Evolutionary conservation across 2,888 invertebrate species (phyloP).

Genomic region (Spilarctia lutea): DNA sequence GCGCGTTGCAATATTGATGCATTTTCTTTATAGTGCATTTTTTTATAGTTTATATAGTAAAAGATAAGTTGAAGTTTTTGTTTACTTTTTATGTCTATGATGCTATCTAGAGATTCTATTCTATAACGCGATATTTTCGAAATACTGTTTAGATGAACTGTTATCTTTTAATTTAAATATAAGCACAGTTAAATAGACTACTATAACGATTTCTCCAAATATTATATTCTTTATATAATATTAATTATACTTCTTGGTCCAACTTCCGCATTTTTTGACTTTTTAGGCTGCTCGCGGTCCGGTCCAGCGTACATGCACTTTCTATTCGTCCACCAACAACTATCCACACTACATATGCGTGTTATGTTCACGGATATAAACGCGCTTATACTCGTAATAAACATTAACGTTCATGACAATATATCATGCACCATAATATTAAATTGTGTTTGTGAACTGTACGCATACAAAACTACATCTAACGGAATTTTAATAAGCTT

Average conservation of each 20-base stretch:
- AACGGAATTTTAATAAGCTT: background rate
- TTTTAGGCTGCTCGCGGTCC: slow-evolving; percentile 70
- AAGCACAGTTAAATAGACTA: background rate
- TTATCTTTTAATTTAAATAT: background rate
- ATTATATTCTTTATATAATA: slow-evolving; percentile 1
- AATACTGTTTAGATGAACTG: background rate
- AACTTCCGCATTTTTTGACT: slow-evolving; percentile 63
- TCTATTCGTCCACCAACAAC: slow-evolving; percentile 68
- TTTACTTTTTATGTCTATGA: background rate
- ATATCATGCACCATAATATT: slow-evolving; percentile 21
- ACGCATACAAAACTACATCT: background rate
- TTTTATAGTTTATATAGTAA: too few relatives aligned
- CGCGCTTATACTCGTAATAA: slow-evolving; percentile 53
- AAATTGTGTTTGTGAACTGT: background rate
- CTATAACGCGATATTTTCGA: background rate
- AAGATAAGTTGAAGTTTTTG: background rate
- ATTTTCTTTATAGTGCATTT: slow-evolving; percentile 24
- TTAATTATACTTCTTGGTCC: slow-evolving; percentile 40
- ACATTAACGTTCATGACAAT: slow-evolving; percentile 23
- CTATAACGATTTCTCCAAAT: background rate
- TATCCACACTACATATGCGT: slow-evolving; percentile 70
- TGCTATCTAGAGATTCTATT: background rate
- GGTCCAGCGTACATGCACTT: slow-evolving; percentile 79
- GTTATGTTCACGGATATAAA: slow-evolving; percentile 77
- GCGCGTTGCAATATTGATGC: slow-evolving; percentile 31